Evolutionary conservation across 2,888 invertebrate genomes (phyloP), one percentile per base, ranked within the genome.

Genomic region (Geophilus truncorum): DNA sequence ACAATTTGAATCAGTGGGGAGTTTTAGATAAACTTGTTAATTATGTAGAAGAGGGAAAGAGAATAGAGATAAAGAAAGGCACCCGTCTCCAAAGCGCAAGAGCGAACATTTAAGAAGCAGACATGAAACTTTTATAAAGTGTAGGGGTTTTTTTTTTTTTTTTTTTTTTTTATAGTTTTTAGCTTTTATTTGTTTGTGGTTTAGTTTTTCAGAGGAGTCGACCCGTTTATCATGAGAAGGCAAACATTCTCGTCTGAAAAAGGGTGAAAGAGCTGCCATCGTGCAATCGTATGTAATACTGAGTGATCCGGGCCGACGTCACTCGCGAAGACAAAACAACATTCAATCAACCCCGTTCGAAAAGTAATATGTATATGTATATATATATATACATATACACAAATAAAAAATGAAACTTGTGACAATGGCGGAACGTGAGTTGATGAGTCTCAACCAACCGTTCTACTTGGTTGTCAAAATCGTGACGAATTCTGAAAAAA

Each of bases 401-500:
- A n/a, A n/a, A n/a, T 15, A 70, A 70, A 70, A 28, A 15, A 3
- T 10, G 21, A 57, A 70, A 70, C 70, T 25, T 70, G 70, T 70
- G 70, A 28, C 70, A 28, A 70, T 70, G 70, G 28, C 70, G 70
- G 70, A 70, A 70, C 70, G 70, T 70, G 70, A 70, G 70, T 70
- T 70, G 70, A 70, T 70, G 70, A 70, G 6, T 28, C 4, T 23
- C 70, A 70, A 70, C 70, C 70, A 28, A 28, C 70, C 12, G n/a
- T 30, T 10, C 75, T 78, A 82, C 90, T 93, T 93, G 88, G 93
- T 92, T 85, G 93, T 93, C 89, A 94, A 88, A 89, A 93, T 93
- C 90, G 92, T 92, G 87, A 93, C 93, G 87, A 93, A 94, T 89
- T 93, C 94, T 93, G 90, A 18, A 91, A 91, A 23, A 81, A 79